Evolutionary conservation across 2,113 vertebrate species (phyloP).

Genomic region (Hippocampus abdominalis): DNA sequence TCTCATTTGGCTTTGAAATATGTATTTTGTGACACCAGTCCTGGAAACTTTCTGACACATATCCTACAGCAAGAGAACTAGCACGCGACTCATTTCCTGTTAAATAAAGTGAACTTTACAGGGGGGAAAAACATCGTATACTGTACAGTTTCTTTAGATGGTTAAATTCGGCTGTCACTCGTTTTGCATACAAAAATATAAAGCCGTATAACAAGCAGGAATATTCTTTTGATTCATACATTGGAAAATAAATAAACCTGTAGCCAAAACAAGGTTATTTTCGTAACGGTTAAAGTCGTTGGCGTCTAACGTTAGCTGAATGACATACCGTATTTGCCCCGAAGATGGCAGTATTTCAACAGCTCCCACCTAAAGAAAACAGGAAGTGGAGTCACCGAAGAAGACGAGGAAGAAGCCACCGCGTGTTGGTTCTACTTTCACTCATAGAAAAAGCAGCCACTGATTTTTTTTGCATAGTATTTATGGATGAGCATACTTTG

Average conservation of each 20-base stretch:
- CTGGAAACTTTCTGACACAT: background rate
- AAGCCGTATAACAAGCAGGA: background rate
- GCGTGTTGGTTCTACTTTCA: conserved; percentile 33
- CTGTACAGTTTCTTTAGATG: background rate
- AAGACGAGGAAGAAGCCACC: conserved; percentile 16
- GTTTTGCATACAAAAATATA: background rate
- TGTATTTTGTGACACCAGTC: background rate
- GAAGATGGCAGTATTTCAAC: background rate
- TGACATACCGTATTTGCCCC: background rate
- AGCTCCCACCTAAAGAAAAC: background rate
- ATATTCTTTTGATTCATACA: background rate
- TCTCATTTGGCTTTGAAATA: background rate
- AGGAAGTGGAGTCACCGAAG: conserved; percentile 9
- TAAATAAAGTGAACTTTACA: conserved; percentile 17
- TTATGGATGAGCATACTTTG: background rate
- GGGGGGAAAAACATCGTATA: background rate
- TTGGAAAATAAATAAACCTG: background rate
- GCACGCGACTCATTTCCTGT: conserved; percentile 23
- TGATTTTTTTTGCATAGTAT: background rate
- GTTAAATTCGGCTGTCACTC: background rate
- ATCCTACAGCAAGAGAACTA: background rate
- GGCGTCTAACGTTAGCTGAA: background rate
- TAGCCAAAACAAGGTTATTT: background rate
- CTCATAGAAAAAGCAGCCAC: conserved; percentile 20
- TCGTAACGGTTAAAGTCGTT: background rate